Evolutionary conservation across 2,797 vertebrate species (phyloP).

Genomic region (Sebastes nivosus): DNA sequence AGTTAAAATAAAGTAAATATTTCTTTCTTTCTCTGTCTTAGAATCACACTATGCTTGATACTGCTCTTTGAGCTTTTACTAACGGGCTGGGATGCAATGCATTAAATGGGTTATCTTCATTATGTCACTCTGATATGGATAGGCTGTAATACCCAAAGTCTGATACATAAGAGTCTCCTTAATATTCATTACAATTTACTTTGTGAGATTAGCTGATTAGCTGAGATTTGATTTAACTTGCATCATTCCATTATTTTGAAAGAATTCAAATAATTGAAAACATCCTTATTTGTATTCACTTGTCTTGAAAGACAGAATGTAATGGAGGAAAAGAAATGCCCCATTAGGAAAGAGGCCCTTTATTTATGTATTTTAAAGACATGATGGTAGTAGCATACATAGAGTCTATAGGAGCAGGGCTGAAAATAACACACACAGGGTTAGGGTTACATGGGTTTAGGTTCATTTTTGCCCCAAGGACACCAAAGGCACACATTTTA

Average conservation of each 20-base stretch:
- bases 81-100: not conserved
- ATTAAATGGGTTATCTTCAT: slow-evolving; percentile 9
- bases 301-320: not conserved
- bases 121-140: slow-evolving; percentile 1
- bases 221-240: not conserved
- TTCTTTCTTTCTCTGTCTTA: not conserved
- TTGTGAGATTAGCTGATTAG: slow-evolving; percentile 16
- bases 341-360: not conserved
- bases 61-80: not conserved
- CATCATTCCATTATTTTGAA: not conserved
- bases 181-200: slow-evolving; percentile 28
- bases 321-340: not conserved
- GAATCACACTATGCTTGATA: not conserved
- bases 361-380: not conserved
- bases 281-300: not conserved
- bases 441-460: not conserved
- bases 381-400: not conserved
- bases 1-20: not conserved
- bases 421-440: not conserved
- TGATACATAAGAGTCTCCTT: not conserved
- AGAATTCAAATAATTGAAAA: not conserved
- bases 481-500: too few species aligned
- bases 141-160: not conserved
- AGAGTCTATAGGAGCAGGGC: not conserved
- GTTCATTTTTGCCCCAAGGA: not conserved